Conservation (phyloP, 2,113 vertebrate genomes). For the Pluvianellus socialis region DNA sequence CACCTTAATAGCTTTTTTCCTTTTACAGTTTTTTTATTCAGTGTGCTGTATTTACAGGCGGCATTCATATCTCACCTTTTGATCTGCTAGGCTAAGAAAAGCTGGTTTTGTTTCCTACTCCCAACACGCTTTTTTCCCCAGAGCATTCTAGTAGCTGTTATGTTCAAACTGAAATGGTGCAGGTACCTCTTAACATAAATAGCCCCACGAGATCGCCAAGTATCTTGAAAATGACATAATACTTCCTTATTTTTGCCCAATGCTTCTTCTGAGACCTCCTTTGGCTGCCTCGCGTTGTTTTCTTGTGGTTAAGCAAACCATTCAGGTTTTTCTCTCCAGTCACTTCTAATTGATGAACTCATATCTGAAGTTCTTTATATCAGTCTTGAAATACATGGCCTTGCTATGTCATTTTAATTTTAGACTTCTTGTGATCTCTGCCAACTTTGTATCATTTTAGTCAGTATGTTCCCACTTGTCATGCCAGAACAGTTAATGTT, state of each 20-base stretch:
- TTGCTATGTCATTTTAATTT: neutral
- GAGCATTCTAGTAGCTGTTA: neutral
- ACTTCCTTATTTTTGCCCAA: neutral
- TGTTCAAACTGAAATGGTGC: neutral
- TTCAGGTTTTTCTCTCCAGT: neutral
- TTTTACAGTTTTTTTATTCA: neutral
- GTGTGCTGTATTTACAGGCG: neutral
- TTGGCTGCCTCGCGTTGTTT: neutral
- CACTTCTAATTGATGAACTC: neutral
- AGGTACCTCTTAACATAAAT: neutral
- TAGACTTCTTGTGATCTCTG: neutral
- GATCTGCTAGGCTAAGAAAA: neutral
- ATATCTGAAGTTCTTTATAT: neutral
- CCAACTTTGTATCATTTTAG: neutral
- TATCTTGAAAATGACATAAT: neutral
- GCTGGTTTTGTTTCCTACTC: neutral
- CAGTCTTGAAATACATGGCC: neutral
- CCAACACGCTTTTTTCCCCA: neutral
- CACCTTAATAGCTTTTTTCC: neutral
- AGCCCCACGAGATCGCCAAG: rapidly evolving
- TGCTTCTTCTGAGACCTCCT: neutral
- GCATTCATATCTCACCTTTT: neutral
- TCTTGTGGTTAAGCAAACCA: neutral
- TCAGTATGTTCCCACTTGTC: neutral
- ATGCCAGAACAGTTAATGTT: neutral